Conservation (phyloP, 2,888 invertebrate species). For the Ormyrus labotus region DNA sequence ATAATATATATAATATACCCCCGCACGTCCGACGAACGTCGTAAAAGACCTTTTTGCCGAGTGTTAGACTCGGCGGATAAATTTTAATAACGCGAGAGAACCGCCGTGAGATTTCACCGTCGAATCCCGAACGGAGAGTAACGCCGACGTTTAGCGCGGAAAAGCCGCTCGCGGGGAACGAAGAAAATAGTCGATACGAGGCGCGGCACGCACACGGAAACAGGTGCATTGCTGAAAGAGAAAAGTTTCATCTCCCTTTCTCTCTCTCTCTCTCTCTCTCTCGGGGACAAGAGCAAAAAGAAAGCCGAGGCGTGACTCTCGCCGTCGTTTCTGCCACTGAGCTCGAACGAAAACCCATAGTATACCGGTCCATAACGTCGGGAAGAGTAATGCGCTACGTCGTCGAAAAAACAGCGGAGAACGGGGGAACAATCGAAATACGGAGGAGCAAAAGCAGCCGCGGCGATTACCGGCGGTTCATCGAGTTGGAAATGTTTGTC, state of each 20-base stretch:
- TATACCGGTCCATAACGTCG: neutral
- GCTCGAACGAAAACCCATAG: neutral
- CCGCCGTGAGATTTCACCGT: slow-evolving; percentile 15
- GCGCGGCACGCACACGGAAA: slow-evolving; percentile 38
- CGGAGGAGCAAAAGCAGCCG: neutral
- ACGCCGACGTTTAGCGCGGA: neutral
- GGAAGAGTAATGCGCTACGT: no score
- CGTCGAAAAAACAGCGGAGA: no score
- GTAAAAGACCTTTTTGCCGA: no score
- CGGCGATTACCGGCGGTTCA: no score
- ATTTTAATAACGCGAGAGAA: slow-evolving; percentile 34
- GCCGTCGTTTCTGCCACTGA: no score
- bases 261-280: neutral
- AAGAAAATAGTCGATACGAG: neutral
- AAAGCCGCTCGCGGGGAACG: neutral
- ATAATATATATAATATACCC: no score
- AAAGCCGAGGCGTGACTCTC: slow-evolving; percentile 35
- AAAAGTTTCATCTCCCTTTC: slow-evolving; percentile 2
- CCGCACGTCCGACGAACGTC: no score
- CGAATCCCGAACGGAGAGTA: neutral
- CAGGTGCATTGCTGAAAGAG: slow-evolving; percentile 13
- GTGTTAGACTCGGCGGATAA: slow-evolving; percentile 1
- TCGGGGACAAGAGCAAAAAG: slow-evolving; percentile 14
- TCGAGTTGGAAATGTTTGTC: no score
- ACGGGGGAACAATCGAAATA: neutral